A percentile compares a stretch with the other conserved stretches of the same genome.
Evolutionary conservation across 1,140 invertebrate genomes (phyloP).

Genomic region (Megalonaias nervosa): DNA sequence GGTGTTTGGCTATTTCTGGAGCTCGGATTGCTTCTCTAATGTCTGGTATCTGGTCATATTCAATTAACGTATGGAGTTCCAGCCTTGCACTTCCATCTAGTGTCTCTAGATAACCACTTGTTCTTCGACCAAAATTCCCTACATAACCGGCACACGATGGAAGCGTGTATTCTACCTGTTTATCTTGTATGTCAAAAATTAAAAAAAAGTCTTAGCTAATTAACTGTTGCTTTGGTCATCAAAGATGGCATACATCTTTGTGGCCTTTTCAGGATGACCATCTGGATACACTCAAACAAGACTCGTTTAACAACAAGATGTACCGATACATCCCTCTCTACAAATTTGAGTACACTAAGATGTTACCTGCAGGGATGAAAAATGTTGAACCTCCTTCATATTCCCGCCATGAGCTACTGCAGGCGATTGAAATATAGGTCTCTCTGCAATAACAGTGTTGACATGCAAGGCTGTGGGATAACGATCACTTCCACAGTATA

Average conservation of each 20-base stretch:
- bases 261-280: background rate
- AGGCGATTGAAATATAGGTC: background rate
- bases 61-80: conserved; percentile 3
- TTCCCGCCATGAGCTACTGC: background rate
- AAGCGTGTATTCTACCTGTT: background rate
- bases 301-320: conserved; percentile 16
- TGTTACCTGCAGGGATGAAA: background rate
- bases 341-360: conserved; percentile 5
- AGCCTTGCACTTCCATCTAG: background rate
- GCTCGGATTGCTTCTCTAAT: conserved; percentile 13
- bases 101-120: background rate
- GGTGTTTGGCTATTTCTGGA: conserved; percentile 7
- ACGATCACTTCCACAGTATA: conserved; percentile 14
- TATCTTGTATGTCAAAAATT: background rate
- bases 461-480: conserved; percentile 19
- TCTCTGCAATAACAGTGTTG: background rate
- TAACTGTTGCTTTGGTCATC: conserved; percentile 35
- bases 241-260: conserved; percentile 15
- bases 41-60: conserved; percentile 17
- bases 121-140: background rate
- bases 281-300: conserved; percentile 1
- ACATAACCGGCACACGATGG: conserved; percentile 1
- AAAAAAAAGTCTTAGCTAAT: conserved; percentile 14
- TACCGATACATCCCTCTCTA: background rate
- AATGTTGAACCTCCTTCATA: background rate